Evolutionary conservation across 1,140 invertebrate species (phyloP).

Genomic region (Catajapyx aquilonaris): DNA sequence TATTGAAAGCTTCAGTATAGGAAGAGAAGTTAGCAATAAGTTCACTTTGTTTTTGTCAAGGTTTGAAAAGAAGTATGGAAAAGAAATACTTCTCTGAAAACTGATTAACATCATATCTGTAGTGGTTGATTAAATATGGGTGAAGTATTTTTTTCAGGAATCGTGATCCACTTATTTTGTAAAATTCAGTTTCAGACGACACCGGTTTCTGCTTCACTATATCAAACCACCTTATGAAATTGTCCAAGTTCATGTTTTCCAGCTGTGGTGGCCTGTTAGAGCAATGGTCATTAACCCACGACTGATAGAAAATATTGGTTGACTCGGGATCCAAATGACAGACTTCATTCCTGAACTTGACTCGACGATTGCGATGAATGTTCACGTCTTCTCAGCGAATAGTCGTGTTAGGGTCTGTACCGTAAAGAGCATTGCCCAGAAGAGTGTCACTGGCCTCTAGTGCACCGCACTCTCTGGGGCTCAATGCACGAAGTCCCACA

Average conservation of each 20-base stretch:
- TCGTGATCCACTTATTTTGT: background rate
- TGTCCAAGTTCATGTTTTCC: conserved; percentile 1
- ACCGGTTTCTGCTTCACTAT: background rate
- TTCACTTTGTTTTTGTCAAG: background rate
- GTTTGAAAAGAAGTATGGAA: conserved; percentile 2
- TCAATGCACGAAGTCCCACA: conserved; percentile 10
- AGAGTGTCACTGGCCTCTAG: too few relatives aligned
- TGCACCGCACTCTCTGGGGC: conserved; percentile 12
- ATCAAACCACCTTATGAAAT: conserved; percentile 1
- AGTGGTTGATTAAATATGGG: too few relatives aligned
- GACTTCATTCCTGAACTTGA: conserved; percentile 11
- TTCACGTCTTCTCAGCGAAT: conserved; percentile 14
- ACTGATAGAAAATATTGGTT: conserved; percentile 13
- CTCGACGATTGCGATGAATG: conserved; percentile 9
- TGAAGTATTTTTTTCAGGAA: background rate
- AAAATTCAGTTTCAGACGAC: background rate
- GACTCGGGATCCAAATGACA: conserved; percentile 10
- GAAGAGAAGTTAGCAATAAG: background rate
- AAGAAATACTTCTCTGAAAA: conserved; percentile 4
- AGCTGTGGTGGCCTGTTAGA: conserved; percentile 5
- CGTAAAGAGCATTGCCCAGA: conserved; percentile 9
- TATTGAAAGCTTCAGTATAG: conserved; percentile 1
- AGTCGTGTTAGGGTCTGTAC: conserved; percentile 12
- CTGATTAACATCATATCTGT: conserved; percentile 2
- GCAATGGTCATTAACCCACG: conserved; percentile 7